Evolutionary conservation across 1,140 invertebrate genomes (phyloP), one percentile per base, ranked within the genome.

Genomic region (Musca domestica): DNA sequence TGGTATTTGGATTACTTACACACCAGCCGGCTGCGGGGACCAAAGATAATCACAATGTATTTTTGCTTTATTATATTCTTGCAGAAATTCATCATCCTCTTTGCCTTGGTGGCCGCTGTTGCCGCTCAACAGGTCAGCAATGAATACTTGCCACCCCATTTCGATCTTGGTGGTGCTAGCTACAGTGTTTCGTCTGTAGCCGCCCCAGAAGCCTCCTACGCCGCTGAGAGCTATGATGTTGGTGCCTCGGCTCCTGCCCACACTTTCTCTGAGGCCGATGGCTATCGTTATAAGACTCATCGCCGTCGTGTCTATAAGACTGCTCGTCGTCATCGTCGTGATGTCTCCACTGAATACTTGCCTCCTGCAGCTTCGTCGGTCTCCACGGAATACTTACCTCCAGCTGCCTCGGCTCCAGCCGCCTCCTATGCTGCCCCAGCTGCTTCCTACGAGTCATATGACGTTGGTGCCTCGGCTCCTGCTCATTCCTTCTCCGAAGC

Each of bases 11-110:
- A 30, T 30, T 30, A 30, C 6, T 41, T 41, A 41, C 34, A 41
- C n/a, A n/a, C 34, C 10, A 12, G 34, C 34, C 27, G 10, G 2
- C 6, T 41, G 34, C 12, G 12, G 12, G 34, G 10, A 41, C 34
- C 10, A 41, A 5, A 10, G 4, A 5, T 41, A 41, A 41, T 41
- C 2, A 10, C 2, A 41, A 12, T 7, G 10, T 51, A 30, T n/a
- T 63, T 51, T 67, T 25, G 70, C 6, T 73, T 72, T 12, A 69
- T 78, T 76, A 75, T 75, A 78, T 56, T 78, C 65, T 70, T 72
- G 9, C 71, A 78, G 76, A 78, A 78, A 78, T 63, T 78, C 67
- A 70, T 78, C 46, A 71, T 78, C 71, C 74, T 78, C 71, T 76
- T 73, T 70, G 76, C 76, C 63, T 69, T 78, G 23, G 71, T 78